A percentile compares a stretch with the other conserved stretches of the same genome.
Conservation (phyloP, 2,797 vertebrate genomes). For the Peromyscus melanophrys region DNA sequence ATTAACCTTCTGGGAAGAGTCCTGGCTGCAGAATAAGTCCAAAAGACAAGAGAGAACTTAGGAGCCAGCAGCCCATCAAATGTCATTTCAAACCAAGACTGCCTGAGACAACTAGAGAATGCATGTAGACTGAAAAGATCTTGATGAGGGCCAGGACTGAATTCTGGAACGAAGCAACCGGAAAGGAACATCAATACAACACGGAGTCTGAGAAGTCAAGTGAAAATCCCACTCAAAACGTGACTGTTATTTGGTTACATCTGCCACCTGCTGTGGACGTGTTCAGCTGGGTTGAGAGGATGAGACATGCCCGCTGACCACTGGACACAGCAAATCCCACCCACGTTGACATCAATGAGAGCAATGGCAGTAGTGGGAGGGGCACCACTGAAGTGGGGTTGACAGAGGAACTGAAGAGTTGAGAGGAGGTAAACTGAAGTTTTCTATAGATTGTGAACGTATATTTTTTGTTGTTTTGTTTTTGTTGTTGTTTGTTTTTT, state of each 20-base stretch:
- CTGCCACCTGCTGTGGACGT: not conserved
- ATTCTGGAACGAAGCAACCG: conserved; percentile 1
- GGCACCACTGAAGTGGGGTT: not conserved
- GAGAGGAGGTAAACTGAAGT: not conserved
- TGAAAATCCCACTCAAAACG: not conserved
- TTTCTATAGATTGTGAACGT: conserved; percentile 33
- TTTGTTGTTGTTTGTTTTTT: too few species aligned
- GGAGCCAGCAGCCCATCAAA: not conserved
- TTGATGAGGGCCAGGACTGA: not conserved
- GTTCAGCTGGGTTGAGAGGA: not conserved
- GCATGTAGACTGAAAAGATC: not conserved
- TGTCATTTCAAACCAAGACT: not conserved
- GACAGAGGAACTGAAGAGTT: not conserved
- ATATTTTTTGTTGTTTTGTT: not conserved
- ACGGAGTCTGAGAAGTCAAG: not conserved
- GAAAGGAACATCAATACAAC: not conserved
- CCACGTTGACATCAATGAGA: not conserved
- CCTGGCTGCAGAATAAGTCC: not conserved
- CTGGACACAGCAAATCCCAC: not conserved
- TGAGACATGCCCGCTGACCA: not conserved
- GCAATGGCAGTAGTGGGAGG: not conserved
- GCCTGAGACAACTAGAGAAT: not conserved
- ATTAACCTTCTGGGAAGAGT: not conserved
- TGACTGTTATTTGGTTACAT: not conserved
- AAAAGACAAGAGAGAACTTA: not conserved